phyloP scores from a whole-genome alignment of 1,140 invertebrate species.

The Arion vulgaris region DNA sequence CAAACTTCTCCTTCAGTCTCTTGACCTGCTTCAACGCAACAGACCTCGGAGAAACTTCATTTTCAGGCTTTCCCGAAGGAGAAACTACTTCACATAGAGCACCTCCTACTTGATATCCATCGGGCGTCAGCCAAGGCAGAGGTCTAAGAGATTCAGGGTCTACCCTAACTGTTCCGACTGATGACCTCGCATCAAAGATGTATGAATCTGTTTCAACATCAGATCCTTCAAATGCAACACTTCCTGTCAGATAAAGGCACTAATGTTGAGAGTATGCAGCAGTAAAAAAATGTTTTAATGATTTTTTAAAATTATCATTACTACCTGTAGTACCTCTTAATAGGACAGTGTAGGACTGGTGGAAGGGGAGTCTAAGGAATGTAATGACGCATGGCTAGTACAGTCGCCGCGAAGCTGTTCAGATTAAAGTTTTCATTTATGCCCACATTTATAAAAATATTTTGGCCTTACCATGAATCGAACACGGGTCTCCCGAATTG shows the following conservation, averaged over 20 bases:
- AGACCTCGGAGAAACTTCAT: not conserved
- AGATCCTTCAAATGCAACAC: not conserved
- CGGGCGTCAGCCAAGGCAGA: not conserved
- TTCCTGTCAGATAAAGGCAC: not conserved
- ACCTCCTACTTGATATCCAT: conserved; percentile 6
- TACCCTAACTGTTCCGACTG: not conserved
- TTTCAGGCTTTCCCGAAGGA: not conserved
- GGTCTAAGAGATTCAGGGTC: not conserved
- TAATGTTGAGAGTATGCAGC: too few species aligned
- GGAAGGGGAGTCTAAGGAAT: too few species aligned
- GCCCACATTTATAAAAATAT: too few species aligned
- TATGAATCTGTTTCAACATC: not conserved
- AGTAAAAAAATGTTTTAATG: too few species aligned
- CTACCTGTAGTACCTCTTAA: too few species aligned
- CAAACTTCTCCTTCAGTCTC: conserved; percentile 26
- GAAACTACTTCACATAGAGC: conserved; percentile 4
- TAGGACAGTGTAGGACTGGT: too few species aligned
- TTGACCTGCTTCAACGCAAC: conserved; percentile 8
- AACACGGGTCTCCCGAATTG: too few species aligned
- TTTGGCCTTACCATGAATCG: too few species aligned
- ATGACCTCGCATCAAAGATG: conserved; percentile 5
- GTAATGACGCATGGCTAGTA: too few species aligned
- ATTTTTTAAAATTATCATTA: too few species aligned
- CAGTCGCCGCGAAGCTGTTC: too few species aligned
- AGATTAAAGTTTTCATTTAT: too few species aligned